Conservation (phyloP, 2,888 invertebrate species). For the Pterostichus madidus region DNA sequence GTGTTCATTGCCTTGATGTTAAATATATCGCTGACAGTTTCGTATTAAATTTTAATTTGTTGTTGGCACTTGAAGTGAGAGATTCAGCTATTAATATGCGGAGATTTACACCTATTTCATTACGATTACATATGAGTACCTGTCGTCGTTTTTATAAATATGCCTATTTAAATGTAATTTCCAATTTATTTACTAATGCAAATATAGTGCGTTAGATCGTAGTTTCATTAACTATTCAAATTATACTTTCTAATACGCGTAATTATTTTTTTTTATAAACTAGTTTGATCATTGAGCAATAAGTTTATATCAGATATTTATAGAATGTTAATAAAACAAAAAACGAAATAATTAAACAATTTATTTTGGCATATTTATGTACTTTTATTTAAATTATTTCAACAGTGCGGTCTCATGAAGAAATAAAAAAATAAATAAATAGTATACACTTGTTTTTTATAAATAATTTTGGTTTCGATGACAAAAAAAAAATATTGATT, state of each 20-base stretch:
- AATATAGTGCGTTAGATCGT: conserved; percentile 3
- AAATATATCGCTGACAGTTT: conserved; percentile 61
- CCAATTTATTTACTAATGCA: conserved; percentile 29
- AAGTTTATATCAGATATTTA: background rate
- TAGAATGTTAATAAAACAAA: background rate
- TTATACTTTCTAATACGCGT: conserved; percentile 1
- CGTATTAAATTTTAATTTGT: conserved; percentile 61
- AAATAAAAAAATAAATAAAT: no score
- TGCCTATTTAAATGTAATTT: conserved; percentile 14
- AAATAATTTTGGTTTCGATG: no score
- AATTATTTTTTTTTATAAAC: background rate
- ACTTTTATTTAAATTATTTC: no score
- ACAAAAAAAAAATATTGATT: no score
- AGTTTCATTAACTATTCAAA: conserved; percentile 15
- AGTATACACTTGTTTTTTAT: no score
- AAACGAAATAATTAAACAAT: no score
- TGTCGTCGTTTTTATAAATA: conserved; percentile 16
- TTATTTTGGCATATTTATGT: no score
- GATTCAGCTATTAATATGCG: conserved; percentile 13
- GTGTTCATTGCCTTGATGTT: conserved; percentile 43
- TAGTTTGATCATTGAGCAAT: background rate
- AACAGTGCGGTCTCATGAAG: no score
- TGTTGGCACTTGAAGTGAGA: conserved; percentile 46
- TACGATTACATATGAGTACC: conserved; percentile 28
- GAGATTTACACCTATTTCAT: conserved; percentile 23